Evolutionary conservation across 1,140 invertebrate genomes (phyloP).

Genomic region (Drosophila auraria): DNA sequence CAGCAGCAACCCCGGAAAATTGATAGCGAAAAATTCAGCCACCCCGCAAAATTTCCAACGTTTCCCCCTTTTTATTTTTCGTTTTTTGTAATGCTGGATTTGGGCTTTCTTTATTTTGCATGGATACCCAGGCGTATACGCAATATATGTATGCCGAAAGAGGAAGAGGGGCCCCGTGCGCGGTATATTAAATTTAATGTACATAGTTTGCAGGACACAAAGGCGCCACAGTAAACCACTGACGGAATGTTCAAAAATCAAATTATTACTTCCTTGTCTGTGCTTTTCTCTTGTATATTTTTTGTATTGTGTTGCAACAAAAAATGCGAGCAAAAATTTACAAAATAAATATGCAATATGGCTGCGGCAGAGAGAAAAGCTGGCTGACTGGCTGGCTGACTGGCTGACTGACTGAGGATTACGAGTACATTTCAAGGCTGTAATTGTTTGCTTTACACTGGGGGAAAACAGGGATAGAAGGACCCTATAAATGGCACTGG

Average conservation of each 20-base stretch:
- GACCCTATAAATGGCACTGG: too few species aligned
- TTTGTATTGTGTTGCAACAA: conserved; percentile 6
- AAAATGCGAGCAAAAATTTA: conserved; percentile 14
- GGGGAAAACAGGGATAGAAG: too few species aligned
- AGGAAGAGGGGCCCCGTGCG: too few species aligned
- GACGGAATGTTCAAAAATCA: conserved; percentile 52
- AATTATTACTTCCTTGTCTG: conserved; percentile 43
- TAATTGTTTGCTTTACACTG: conserved; percentile 61
- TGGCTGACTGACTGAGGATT: conserved; percentile 19
- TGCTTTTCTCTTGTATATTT: not conserved
- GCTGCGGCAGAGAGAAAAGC: conserved; percentile 13
- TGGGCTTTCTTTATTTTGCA: conserved; percentile 20
- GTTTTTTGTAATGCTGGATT: conserved; percentile 8
- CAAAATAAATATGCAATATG: conserved; percentile 50
- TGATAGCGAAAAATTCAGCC: not conserved
- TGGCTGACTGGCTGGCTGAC: conserved; percentile 11
- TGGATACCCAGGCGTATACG: conserved; percentile 43
- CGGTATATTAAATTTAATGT: conserved; percentile 47
- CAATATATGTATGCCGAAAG: conserved; percentile 10
- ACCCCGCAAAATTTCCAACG: not conserved
- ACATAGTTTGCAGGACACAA: conserved; percentile 26
- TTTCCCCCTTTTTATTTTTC: conserved; percentile 5
- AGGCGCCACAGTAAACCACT: conserved; percentile 21
- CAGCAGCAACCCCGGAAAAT: conserved; percentile 37
- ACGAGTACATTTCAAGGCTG: conserved; percentile 46